Evolutionary conservation across 2,888 invertebrate species (phyloP), one percentile per base, ranked within the genome.

Genomic region (Oscheius myriophilus): DNA sequence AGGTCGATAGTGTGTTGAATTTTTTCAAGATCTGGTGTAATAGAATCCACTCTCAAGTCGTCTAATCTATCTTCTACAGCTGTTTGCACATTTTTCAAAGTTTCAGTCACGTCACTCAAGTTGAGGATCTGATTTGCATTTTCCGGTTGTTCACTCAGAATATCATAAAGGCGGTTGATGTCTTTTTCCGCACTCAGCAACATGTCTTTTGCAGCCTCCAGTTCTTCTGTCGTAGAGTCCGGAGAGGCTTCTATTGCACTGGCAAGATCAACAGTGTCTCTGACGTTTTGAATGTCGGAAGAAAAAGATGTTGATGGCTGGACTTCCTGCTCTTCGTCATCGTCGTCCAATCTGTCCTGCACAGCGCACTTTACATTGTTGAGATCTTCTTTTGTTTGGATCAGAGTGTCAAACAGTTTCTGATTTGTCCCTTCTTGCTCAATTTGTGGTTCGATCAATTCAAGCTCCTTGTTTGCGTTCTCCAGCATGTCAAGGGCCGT

Each of bases 1-100:
- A 61, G 49, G 26, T 61, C 61, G 14, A 61, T 61, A 16, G 61
- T 61, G 16, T 61, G 46, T 61, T 61, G 61, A n/a, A 61, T 61
- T n/a, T 61, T 61, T 1, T 49, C 61, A 14, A 61, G n/a, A 26
- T 61, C 61, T n/a, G 43, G 41, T 11, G 54, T 54, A 11, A 54
- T 18, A 9, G 18, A 39, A 12, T n/a, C 26, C 25, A 21, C 58
- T 9, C 9, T 33, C 33, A 33, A 9, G 9, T 9, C 33, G 9
- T 33, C 33, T 9, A 33, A 9, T 33, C 9, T 33, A 9, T 33
- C 33, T 6, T 33, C 33, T 9, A 33, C 33, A 9, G 33, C 33
- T 6, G 33, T 33, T 33, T 33, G 33, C 3, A 33, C 33, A 33
- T 33, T 33, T 33, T 33, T 33, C 33, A 33, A 9, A 33, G 33